Evolutionary conservation across 2,888 invertebrate species (phyloP).

Genomic region (Catocala nupta): DNA sequence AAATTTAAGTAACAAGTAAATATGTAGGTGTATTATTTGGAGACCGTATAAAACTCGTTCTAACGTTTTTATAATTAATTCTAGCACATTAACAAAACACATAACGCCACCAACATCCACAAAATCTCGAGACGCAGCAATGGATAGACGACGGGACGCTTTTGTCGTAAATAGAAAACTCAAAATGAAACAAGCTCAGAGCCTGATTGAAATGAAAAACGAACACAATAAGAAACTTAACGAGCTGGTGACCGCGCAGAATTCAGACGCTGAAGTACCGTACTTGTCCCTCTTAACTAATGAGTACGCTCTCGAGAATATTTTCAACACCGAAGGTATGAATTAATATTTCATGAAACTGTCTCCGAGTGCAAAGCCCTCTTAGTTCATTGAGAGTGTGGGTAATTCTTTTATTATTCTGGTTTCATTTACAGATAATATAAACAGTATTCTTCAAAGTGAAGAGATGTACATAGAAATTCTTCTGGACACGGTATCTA

Average conservation of each 20-base stretch:
- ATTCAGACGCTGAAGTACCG: slow-evolving; percentile 80
- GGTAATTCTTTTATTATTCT: neutral
- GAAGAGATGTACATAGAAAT: slow-evolving; percentile 90
- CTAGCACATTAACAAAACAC: slow-evolving; percentile 90
- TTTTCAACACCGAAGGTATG: slow-evolving; percentile 76
- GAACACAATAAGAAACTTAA: slow-evolving; percentile 69
- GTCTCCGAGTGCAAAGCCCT: neutral
- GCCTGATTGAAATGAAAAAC: slow-evolving; percentile 74
- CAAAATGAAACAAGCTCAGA: slow-evolving; percentile 76
- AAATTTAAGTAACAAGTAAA: neutral
- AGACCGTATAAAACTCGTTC: neutral
- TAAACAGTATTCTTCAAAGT: slow-evolving; percentile 89
- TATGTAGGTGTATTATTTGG: too few relatives aligned
- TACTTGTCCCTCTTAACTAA: slow-evolving; percentile 79
- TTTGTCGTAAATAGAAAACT: slow-evolving; percentile 78
- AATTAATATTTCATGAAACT: neutral
- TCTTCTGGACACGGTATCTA: slow-evolving; percentile 87
- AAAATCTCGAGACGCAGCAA: slow-evolving; percentile 66
- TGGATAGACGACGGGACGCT: slow-evolving; percentile 74
- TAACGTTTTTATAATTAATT: slow-evolving; percentile 38
- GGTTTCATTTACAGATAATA: slow-evolving; percentile 78
- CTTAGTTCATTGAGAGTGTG: neutral
- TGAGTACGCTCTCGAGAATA: slow-evolving; percentile 74
- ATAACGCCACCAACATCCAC: slow-evolving; percentile 88
- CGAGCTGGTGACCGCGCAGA: slow-evolving; percentile 69